These are phyloP conservation scores for Muscicapa striata DNA, from an alignment of 2,797 vertebrate species.

Conservation along the genomic window DNA sequence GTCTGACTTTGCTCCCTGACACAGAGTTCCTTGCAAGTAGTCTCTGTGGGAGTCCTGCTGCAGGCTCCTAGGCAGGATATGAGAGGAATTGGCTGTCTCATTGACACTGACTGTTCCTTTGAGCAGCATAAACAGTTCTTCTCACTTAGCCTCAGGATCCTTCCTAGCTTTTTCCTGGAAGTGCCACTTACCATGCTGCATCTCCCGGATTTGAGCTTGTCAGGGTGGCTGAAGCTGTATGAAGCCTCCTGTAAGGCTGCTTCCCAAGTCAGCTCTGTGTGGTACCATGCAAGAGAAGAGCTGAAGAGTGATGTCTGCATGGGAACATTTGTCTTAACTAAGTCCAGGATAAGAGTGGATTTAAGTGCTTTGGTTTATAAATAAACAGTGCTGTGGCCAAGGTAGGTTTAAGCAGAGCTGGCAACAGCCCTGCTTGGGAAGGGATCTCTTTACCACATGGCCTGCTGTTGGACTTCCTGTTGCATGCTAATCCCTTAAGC, in stretches of 20 bases:
- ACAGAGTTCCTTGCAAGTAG: background rate
- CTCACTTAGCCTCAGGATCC: background rate
- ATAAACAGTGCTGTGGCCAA: slow-evolving; percentile 35
- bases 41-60: background rate
- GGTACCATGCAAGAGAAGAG: background rate
- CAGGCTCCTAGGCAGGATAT: background rate
- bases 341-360: slow-evolving; percentile 41
- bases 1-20: background rate
- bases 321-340: slow-evolving; percentile 2
- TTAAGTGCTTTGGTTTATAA: slow-evolving; percentile 58
- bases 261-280: background rate
- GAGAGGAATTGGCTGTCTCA: accelerated
- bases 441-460: slow-evolving; percentile 62
- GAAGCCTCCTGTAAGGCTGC: background rate
- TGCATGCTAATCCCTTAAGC: slow-evolving; percentile 72
- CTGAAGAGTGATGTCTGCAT: background rate
- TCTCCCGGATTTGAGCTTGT: background rate
- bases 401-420: slow-evolving; percentile 55
- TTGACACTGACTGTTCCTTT: background rate
- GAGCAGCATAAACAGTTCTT: background rate
- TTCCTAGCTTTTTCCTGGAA: background rate
- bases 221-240: background rate
- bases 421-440: slow-evolving; percentile 34
- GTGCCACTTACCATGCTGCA: background rate
- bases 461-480: slow-evolving; percentile 68